Evolutionary conservation across 2,113 vertebrate species (phyloP).

Genomic region (Pandion haliaetus): DNA sequence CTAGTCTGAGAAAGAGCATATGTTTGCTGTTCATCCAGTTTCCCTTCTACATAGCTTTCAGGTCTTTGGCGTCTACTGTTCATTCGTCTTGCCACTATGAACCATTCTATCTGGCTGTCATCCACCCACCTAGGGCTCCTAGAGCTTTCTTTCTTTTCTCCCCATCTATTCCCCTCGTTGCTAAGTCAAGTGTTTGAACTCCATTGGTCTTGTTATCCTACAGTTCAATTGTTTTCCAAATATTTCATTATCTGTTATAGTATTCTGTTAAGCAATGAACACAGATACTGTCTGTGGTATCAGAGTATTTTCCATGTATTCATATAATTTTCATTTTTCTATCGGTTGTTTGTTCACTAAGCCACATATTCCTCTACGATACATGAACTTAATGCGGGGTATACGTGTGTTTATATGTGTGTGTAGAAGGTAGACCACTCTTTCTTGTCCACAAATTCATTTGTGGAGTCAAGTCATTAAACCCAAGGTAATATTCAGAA

Average conservation of each 20-base stretch:
- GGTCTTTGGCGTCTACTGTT: not conserved
- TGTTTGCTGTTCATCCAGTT: not conserved
- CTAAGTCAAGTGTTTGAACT: not conserved
- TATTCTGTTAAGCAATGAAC: not conserved
- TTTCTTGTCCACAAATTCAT: not conserved
- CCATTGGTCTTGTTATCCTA: not conserved
- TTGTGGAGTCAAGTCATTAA: not conserved
- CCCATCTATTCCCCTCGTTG: not conserved
- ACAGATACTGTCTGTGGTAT: not conserved
- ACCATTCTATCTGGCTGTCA: not conserved
- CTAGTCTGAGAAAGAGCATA: not conserved
- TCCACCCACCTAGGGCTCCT: not conserved
- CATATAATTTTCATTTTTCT: not conserved
- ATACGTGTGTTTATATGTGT: not conserved
- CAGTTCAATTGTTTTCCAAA: not conserved
- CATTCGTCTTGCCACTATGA: not conserved
- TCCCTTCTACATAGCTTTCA: not conserved
- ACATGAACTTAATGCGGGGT: not conserved
- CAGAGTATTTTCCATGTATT: not conserved
- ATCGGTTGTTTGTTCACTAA: not conserved
- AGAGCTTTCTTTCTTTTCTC: not conserved
- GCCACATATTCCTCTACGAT: not conserved
- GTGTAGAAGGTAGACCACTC: not conserved
- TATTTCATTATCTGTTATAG: not conserved
- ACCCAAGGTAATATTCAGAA: not conserved